Conservation (phyloP, 2,113 vertebrate species). For the Spizaetus ornatus region DNA sequence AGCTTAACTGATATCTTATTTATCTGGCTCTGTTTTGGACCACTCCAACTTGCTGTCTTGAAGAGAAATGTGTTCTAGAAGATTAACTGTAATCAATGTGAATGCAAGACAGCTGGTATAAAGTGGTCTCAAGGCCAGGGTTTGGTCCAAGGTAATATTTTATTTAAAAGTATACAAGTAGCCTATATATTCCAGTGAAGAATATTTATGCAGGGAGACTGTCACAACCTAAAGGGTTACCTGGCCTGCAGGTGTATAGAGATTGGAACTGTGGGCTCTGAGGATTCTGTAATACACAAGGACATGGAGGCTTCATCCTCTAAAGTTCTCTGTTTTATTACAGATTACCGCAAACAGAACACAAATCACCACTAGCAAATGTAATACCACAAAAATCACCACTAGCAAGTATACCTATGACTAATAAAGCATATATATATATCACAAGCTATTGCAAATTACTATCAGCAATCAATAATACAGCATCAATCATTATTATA, state of each 20-base stretch:
- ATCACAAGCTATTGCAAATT: not conserved
- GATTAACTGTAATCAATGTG: not conserved
- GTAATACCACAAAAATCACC: not conserved
- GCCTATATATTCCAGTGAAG: not conserved
- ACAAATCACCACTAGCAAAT: not conserved
- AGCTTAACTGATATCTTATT: not conserved
- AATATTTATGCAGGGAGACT: not conserved
- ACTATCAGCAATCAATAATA: not conserved
- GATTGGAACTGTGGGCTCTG: not conserved
- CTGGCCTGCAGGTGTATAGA: not conserved
- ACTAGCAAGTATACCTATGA: not conserved
- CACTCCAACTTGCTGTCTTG: not conserved
- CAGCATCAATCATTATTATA: not conserved
- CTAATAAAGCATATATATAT: not conserved
- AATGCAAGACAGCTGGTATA: not conserved
- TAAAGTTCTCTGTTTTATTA: not conserved
- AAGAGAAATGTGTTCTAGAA: not conserved
- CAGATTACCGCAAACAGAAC: not conserved
- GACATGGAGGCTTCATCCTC: not conserved
- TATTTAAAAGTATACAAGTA: not conserved
- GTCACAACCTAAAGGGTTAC: not conserved
- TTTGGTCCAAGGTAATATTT: not conserved
- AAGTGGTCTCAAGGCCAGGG: not conserved
- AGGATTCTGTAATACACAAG: not conserved
- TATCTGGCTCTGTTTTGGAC: not conserved